Base-by-base conservation (phyloP, 1,140 invertebrate species). In the Halictus rubicundus region DNA sequence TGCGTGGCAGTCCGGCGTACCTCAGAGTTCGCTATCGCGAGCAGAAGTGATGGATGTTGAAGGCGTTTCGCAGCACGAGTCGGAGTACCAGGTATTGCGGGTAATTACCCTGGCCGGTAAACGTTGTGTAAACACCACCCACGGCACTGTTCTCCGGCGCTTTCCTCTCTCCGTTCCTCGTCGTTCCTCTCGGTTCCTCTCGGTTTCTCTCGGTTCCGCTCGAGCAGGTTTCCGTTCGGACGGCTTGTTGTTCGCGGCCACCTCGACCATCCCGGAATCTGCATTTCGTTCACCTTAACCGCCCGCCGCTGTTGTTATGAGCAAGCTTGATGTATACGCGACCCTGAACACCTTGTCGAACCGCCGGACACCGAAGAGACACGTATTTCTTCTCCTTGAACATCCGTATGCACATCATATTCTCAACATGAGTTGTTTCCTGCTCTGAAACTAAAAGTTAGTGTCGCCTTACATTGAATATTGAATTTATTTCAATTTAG, bases 71-170 rank as follows among this genome's bases (percentile, higher is more conserved):
- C 68, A 61, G 73, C 76, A 68, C 68, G 69, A 61, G 68, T 59
- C 69, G n/a, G 49, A 39, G 37, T 6, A 57, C 46, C 32, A 23
- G 52, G 64, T 68, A 78, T 81, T 68, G 69, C 60, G 54, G 59
- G 78, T 87, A 89, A 89, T 89, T 89, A 87, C 77, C 83, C 68
- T 76, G 68, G 27, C 63, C 70, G 75, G 66, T 87, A 87, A 89
- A 88, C 65, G 81, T 78, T 85, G 80, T 80, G 86, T 82, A 89
- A 89, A 89, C 85, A 88, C 46, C 74, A 59, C 3, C 68, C 69
- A 59, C 57, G 57, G 39, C 32, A 61, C 72, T 68, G 49, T 80
- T 52, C 77, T 80, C 78, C 42, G 46, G 27, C 64, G 37, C 54
- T 59, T 60, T 46, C 39, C 32, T n/a, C n/a, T 32, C 63, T 16